Conservation (phyloP, 92 coral and sea anemone species). For the Paragorgia papillata region DNA sequence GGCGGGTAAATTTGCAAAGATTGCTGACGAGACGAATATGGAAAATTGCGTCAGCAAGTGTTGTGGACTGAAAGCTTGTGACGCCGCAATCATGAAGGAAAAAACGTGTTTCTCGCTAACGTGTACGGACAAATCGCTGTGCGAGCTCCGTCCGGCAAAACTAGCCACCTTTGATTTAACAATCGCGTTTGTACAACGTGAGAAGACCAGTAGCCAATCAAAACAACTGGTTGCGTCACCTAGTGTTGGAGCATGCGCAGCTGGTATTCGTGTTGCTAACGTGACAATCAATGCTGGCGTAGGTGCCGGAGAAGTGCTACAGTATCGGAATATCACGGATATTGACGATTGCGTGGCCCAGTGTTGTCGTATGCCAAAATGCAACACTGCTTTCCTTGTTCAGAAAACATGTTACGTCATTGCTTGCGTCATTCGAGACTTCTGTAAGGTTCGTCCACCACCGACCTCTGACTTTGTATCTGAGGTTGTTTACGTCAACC, state of each 20-base stretch:
- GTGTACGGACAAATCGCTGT: constrained; percentile 64
- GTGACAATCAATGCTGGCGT: constrained; percentile 92
- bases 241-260: constrained; percentile 52
- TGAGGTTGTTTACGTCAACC: constrained; percentile 73
- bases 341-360: constrained; percentile 73
- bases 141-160: constrained; percentile 77
- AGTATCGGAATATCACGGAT: constrained; percentile 66
- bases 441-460: constrained; percentile 79
- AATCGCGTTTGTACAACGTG: constrained; percentile 70
- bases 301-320: constrained; percentile 92
- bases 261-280: constrained; percentile 74
- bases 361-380: constrained; percentile 67
- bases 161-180: constrained; percentile 69
- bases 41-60: constrained; percentile 79
- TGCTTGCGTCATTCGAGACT: constrained; percentile 78
- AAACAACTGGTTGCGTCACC: not conserved
- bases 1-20: constrained; percentile 79
- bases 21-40: constrained; percentile 77
- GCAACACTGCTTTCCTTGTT: constrained; percentile 87
- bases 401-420: constrained; percentile 77
- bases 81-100: constrained; percentile 83
- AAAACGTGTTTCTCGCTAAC: constrained; percentile 82
- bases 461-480: constrained; percentile 66
- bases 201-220: not conserved
- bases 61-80: constrained; percentile 71